Conservation (phyloP, 2,888 invertebrate genomes). For the Romanomermis culicivorax region DNA sequence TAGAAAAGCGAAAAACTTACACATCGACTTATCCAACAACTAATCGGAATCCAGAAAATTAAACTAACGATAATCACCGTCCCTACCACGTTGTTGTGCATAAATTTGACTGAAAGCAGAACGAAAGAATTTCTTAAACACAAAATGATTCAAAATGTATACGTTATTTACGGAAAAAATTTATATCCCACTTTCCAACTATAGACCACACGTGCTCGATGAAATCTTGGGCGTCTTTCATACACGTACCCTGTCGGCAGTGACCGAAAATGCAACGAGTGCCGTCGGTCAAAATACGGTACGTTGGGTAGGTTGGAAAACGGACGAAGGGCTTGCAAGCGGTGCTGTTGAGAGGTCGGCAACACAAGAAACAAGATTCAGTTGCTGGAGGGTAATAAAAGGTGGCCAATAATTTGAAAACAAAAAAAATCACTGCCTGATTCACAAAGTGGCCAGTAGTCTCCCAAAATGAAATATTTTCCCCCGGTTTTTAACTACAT, state of each 20-base stretch:
- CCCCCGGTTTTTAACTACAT: too few relatives aligned
- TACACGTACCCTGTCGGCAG: constrained; percentile 69
- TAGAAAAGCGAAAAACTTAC: too few relatives aligned
- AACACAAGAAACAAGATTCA: constrained; percentile 80
- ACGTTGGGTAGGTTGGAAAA: constrained; percentile 4
- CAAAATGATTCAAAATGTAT: not conserved
- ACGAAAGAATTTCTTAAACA: not conserved
- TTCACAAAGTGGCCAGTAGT: too few relatives aligned
- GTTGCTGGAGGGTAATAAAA: too few relatives aligned
- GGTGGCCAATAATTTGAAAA: too few relatives aligned
- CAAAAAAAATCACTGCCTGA: too few relatives aligned
- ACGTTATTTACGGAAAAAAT: constrained; percentile 49
- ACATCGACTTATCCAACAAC: constrained; percentile 39
- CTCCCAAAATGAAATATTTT: too few relatives aligned
- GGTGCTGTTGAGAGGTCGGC: constrained; percentile 36
- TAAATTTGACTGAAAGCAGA: constrained; percentile 41
- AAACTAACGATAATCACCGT: constrained; percentile 70
- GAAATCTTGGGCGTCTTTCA: constrained; percentile 79
- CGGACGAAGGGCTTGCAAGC: constrained; percentile 30
- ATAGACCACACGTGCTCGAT: constrained; percentile 92
- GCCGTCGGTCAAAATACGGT: constrained; percentile 58
- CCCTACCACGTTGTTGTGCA: constrained; percentile 78
- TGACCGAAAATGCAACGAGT: constrained; percentile 90
- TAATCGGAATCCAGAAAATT: constrained; percentile 81
- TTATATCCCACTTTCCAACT: constrained; percentile 83